Conservation (phyloP, 2,888 invertebrate species). For the Cacoxenus indagator region DNA sequence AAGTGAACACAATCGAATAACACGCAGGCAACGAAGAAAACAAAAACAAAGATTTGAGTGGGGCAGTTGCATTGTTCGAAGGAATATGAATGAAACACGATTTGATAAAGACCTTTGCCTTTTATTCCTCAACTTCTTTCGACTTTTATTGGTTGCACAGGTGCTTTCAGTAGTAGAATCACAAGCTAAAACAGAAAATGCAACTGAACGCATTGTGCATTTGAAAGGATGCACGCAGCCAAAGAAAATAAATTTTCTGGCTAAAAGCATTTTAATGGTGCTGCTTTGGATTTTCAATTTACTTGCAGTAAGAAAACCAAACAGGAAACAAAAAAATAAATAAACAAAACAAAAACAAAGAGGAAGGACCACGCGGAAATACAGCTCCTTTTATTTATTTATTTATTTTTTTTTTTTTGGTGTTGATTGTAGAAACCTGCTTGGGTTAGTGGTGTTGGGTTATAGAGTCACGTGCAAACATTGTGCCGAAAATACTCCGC, state of each 20-base stretch:
- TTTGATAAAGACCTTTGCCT: neutral
- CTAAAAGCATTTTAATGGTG: slow-evolving; percentile 25
- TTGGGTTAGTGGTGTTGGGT: neutral
- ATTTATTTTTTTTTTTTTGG: neutral
- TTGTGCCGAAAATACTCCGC: neutral
- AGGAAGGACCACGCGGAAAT: no score
- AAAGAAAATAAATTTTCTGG: neutral
- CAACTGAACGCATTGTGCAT: neutral
- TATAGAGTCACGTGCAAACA: neutral
- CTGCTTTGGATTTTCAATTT: slow-evolving; percentile 15
- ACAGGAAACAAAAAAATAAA: neutral
- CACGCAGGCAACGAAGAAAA: neutral
- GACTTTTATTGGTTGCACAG: no score
- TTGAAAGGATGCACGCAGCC: neutral
- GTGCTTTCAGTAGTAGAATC: neutral
- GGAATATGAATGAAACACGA: slow-evolving; percentile 1
- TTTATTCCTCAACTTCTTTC: no score
- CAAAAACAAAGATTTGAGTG: neutral
- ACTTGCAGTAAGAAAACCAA: neutral
- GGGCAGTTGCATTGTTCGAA: neutral
- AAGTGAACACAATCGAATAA: neutral
- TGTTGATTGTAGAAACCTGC: neutral
- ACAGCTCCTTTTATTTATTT: no score
- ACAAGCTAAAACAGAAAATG: neutral
- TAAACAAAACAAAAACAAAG: no score